Evolutionary conservation across 2,113 vertebrate genomes (phyloP), one percentile per base, ranked within the genome.

Genomic region (Gracilinanus agilis): DNA sequence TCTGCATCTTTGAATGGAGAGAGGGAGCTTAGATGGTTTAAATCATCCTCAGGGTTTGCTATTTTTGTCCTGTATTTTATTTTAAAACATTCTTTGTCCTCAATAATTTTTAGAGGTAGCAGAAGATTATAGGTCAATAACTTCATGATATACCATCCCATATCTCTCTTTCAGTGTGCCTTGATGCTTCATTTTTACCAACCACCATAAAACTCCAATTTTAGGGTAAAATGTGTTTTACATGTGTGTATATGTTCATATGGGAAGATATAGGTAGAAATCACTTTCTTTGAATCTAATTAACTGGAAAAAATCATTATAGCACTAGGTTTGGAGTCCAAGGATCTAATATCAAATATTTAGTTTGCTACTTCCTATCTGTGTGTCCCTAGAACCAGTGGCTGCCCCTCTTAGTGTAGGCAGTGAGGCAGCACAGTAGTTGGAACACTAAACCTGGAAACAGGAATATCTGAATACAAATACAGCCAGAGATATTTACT

Each of bases 201-300:
- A 11, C 56, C 56, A 61, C 10, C 56, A 27, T 27, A 61, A 24
- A 61, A 27, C 9, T 27, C 25, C 56, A 61, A 61, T 61, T 61
- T 27, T 61, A 61, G 25, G 10, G 56, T 27, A 61, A 61, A 61
- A 27, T 49, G 34, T 75, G 13, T 29, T 75, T 1, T 75, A 21
- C 12, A 0, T n/a, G 4, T 16, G 29, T 19, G 61, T 61, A 3
- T 58, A 9, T 58, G 88, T 53, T 83, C 29, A 93, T 94, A 89
- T 27, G 91, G 93, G 55, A 96, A 75, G 96, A 95, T 55, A 53
- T 2, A 12, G 90, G 24, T 55, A 90, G 40, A 95, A 93, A 94
- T n/a, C n/a, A 92, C n/a, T 89, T 53, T 21, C 44, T 49, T 90
- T 94, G 58, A 96, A 94, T 3, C 55, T 93, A 54, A 91, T 67